Evolutionary conservation across 2,113 vertebrate species (phyloP), one percentile per base, ranked within the genome.

Genomic region (Vulpes ferrilata): DNA sequence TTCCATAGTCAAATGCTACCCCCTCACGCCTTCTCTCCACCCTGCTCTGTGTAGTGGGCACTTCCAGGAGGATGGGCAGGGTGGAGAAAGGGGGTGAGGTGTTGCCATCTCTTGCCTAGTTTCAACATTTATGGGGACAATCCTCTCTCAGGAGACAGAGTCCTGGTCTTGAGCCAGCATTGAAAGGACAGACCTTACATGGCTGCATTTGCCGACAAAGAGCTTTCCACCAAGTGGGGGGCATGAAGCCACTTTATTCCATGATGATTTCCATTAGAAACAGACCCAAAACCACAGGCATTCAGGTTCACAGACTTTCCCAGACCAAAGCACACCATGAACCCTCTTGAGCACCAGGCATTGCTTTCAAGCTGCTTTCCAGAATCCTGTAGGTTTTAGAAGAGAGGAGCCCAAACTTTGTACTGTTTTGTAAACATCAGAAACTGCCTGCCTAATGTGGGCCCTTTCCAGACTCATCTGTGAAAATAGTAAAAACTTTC

Each of bases 291-390:
- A 11, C 23, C 20, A 15, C 32, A 82, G 57, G 23, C n/a, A 2
- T 48, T 79, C 12, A 3, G 51, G 60, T 51, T 48, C 74, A 59
- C 48, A 93, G 59, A 79, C 55, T 73, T 73, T 69, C 48, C 38
- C n/a, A 57, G 30, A 82, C 4, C 60, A 81, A 62, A 89, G 48
- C 51, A 71, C 48, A 74, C 86, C 2, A 11, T 11, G 65, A 90
- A 71, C 16, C 64, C 17, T 57, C 8, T 23, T 23, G 48, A 93
- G 32, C 13, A 5, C 38, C 55, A 55, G 55, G 35, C n/a, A 32
- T 51, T 86, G 35, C 64, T 93, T 93, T 84, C 84, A 94, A 88
- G 88, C 69, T 92, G 64, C 90, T 90, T 95, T 91, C 71, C 88
- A 94, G 15, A 81, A 30, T 62, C 92, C 27, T 74, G 20, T 7